These are phyloP conservation scores for Amblyornis subalaris DNA, from an alignment of 2,113 vertebrate species.

Conservation along the genomic window DNA sequence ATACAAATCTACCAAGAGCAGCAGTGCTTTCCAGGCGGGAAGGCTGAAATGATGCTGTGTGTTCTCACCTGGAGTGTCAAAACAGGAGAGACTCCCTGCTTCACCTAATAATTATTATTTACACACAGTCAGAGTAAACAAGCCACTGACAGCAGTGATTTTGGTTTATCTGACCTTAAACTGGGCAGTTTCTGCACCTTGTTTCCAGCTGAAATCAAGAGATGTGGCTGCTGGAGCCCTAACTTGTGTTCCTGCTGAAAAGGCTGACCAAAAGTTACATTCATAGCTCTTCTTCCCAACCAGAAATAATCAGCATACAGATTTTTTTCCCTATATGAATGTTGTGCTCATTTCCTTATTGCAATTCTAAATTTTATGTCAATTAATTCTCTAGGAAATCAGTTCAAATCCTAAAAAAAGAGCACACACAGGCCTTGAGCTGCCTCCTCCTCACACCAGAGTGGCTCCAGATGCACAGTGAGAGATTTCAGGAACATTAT, in stretches of 20 bases:
- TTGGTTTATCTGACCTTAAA: background rate
- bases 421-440: background rate
- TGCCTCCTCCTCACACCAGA: background rate
- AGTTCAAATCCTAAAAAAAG: background rate
- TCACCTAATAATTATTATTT: background rate
- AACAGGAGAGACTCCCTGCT: background rate
- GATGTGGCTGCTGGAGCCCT: background rate
- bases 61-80: background rate
- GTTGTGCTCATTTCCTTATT: background rate
- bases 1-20: background rate
- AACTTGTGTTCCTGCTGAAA: background rate
- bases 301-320: background rate
- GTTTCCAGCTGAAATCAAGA: background rate
- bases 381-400: background rate
- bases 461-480: background rate
- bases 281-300: background rate
- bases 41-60: background rate
- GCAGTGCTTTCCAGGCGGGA: background rate
- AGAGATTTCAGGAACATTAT: background rate
- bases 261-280: background rate
- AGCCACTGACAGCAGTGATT: background rate
- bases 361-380: background rate
- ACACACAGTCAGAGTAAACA: background rate
- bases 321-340: background rate
- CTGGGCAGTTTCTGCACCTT: background rate